Base-by-base conservation (phyloP, 2,888 invertebrate species). In the Rhopalosiphum nymphaeae region DNA sequence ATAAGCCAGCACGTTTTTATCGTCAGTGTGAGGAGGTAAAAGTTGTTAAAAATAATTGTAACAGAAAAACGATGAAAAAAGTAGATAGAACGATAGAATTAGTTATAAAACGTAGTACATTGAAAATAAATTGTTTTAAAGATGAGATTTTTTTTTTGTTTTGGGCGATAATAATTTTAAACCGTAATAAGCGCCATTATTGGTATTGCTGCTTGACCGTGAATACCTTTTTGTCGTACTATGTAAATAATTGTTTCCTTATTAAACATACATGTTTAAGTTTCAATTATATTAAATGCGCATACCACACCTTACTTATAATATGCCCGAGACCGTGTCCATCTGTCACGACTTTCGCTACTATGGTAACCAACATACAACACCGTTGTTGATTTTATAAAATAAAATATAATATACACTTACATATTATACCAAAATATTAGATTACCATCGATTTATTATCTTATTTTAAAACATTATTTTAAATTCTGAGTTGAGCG, bases 191-290 rank as follows among this genome's bases (percentile, higher is more conserved):
- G 36, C 49, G 46, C 36, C 49, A 49, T 21, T 53, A 4, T 2
- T 53, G 5, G 0, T 42, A 26, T 16, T 57, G 25, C 4, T 67
- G 25, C 29, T 49, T 67, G 25, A 46, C n/a, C 67, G 61, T 67
- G 29, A 67, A n/a, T n/a, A 46, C 61, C 21, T 29, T 90, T 67
- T 90, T 90, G 67, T 90, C 90, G 25, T 67, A 44, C 46, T 46
- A 26, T 85, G 44, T 44, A 86, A 86, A 86, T 46, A 44, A 46
- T 44, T 29, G 16, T 49, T 86, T 86, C 29, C 46, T 78, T 21
- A 36, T 78, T 78, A 56, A 89, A 36, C 56, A 89, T 42, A 89
- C 89, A 89, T 36, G 89, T 89, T 53, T 56, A 42, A 42, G 26
- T 42, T 88, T 56, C 13, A 36, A 78, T 78, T 42, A 56, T 36